These are phyloP conservation scores for Phalera bucephala DNA, from an alignment of 2,888 invertebrate genomes.

Conservation along the genomic window DNA sequence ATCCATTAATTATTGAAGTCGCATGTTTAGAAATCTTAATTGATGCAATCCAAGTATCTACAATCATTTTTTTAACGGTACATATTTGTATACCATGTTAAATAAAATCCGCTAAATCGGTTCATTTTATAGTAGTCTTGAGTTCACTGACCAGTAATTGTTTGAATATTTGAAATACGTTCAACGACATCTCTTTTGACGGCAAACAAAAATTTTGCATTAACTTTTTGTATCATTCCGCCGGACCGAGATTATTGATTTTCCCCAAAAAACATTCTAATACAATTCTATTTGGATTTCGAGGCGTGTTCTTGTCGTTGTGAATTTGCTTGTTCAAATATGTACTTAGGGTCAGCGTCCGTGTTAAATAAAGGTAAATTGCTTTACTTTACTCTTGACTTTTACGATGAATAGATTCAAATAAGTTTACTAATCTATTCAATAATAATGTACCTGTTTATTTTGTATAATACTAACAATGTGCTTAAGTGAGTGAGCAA, in stretches of 20 bases:
- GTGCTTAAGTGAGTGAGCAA: neutral
- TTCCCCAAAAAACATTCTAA: neutral
- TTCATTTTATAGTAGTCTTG: constrained; percentile 3
- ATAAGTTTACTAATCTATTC: neutral
- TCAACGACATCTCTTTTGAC: constrained; percentile 14
- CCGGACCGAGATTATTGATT: constrained; percentile 3
- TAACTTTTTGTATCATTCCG: constrained; percentile 5
- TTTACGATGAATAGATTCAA: constrained; percentile 5
- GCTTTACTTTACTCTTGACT: constrained; percentile 5
- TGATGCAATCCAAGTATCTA: neutral
- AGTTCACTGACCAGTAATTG: constrained; percentile 20
- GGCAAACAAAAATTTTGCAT: constrained; percentile 9
- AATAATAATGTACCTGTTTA: no score
- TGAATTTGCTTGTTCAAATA: constrained; percentile 5
- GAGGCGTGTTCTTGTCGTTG: neutral
- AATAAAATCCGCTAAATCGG: neutral
- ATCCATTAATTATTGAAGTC: neutral
- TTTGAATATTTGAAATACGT: constrained; percentile 22
- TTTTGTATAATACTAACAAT: neutral
- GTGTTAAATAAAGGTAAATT: constrained; percentile 6
- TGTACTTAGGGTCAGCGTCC: constrained; percentile 1
- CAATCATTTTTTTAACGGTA: neutral
- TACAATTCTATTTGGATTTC: constrained; percentile 4
- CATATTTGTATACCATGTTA: neutral
- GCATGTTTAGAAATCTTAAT: neutral